Evolutionary conservation across 2,888 invertebrate species (phyloP).

Genomic region (Sialis lutaria): DNA sequence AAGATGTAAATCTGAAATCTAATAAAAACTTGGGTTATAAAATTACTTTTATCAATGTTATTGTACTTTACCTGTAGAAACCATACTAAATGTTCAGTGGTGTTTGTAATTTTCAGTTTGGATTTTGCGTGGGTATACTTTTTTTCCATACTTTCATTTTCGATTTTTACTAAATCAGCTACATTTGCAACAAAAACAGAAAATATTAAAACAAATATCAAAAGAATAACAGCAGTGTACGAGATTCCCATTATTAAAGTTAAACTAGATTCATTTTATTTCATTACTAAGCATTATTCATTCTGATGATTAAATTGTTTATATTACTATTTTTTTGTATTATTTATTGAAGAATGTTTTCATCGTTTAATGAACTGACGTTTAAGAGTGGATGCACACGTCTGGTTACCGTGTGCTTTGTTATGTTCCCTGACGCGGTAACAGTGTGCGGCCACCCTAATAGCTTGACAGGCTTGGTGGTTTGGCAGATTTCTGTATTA

Average conservation of each 20-base stretch:
- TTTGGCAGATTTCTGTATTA: no score
- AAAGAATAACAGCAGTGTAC: conserved; percentile 38
- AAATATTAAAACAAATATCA: conserved; percentile 42
- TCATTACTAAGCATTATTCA: no score
- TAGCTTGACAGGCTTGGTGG: no score
- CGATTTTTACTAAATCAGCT: conserved; percentile 45
- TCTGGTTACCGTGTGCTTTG: no score
- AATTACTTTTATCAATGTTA: background rate
- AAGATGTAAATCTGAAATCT: conserved; percentile 82
- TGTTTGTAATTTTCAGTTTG: conserved; percentile 32
- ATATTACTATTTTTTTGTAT: no score
- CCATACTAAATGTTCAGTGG: conserved; percentile 47
- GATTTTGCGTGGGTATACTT: conserved; percentile 6
- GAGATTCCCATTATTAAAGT: conserved; percentile 39
- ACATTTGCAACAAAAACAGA: conserved; percentile 54
- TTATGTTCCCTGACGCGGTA: no score
- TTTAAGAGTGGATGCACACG: no score
- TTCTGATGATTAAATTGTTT: no score
- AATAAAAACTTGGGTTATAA: conserved; percentile 15
- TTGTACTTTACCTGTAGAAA: conserved; percentile 48
- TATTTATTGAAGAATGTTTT: no score
- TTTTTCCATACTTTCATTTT: conserved; percentile 16
- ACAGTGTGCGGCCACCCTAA: no score
- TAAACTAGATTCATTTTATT: background rate
- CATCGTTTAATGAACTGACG: no score